phyloP scores from a whole-genome alignment of 2,113 vertebrate species.

The Hydropotes inermis region DNA sequence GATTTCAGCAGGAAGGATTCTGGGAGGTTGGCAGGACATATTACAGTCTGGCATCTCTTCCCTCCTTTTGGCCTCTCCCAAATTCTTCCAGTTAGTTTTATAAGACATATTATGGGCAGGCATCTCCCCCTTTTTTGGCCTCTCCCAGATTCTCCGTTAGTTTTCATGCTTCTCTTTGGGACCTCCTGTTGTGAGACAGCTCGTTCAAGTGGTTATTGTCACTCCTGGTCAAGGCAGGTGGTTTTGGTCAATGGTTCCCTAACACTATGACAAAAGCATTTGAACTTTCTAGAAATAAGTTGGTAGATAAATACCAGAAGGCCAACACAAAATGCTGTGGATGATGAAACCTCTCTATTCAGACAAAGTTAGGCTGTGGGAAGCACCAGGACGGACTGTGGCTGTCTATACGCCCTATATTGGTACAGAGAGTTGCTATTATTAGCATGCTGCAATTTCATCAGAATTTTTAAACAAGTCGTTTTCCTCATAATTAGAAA shows the following conservation, averaged over 20 bases:
- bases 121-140: neutral
- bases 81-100: neutral
- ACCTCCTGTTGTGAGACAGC: neutral
- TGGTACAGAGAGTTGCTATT: neutral
- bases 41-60: neutral
- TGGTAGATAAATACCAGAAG: neutral
- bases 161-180: neutral
- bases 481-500: slow-evolving; percentile 32
- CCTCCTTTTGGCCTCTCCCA: neutral
- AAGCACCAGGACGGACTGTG: accelerated
- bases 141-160: neutral
- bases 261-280: neutral
- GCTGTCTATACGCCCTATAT: neutral
- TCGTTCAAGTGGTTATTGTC: neutral
- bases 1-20: neutral
- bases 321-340: neutral
- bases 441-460: neutral
- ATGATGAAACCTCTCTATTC: neutral
- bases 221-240: neutral
- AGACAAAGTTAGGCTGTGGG: neutral
- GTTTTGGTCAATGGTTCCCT: neutral
- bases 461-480: neutral
- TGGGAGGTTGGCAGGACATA: neutral
- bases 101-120: neutral
- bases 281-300: neutral